Conservation (phyloP, 2,888 invertebrate genomes). For the Andricus curvator region DNA sequence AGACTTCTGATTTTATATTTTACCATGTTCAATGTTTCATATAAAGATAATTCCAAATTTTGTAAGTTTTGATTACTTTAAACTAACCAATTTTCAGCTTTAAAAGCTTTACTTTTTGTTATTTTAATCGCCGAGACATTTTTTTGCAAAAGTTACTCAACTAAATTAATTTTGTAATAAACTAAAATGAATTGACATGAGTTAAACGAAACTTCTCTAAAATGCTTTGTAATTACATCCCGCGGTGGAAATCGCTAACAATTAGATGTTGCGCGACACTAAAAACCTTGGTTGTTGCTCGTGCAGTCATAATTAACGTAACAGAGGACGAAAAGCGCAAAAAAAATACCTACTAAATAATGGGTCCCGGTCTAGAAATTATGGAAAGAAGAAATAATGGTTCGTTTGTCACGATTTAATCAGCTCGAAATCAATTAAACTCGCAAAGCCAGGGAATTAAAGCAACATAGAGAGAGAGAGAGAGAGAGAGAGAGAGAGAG, state of each 20-base stretch:
- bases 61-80: no score
- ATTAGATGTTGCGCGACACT: not conserved
- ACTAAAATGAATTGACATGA: not conserved
- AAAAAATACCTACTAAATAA: constrained; percentile 10
- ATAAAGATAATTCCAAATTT: no score
- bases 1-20: no score
- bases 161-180: no score
- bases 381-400: constrained; percentile 10
- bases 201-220: not conserved
- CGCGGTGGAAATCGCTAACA: not conserved
- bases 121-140: no score
- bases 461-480: constrained; percentile 39
- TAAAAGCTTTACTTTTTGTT: no score
- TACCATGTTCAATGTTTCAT: no score
- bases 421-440: constrained; percentile 33
- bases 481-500: constrained; percentile 31
- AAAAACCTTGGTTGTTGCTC: constrained; percentile 19
- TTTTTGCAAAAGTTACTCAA: no score
- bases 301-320: constrained; percentile 15
- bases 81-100: no score
- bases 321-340: constrained; percentile 1
- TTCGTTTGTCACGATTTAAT: constrained; percentile 29
- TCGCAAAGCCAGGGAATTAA: not conserved
- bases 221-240: constrained; percentile 3
- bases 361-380: not conserved